A percentile compares a stretch with the other conserved stretches of the same genome.
Evolutionary conservation across 2,888 invertebrate genomes (phyloP).

Genomic region (Epinotia ramella): DNA sequence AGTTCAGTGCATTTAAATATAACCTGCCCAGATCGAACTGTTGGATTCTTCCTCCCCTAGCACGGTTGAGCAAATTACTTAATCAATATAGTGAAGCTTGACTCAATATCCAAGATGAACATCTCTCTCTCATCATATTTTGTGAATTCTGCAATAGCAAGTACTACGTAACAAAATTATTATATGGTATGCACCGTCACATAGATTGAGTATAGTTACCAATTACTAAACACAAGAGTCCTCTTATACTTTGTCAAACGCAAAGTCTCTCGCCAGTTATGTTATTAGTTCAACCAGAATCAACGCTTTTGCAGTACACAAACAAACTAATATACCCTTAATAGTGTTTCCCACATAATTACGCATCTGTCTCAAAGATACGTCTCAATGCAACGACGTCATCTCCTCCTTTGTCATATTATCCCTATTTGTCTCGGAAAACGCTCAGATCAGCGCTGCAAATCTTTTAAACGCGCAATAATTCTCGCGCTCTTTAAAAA

Average conservation of each 20-base stretch:
- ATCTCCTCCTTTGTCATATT: slow-evolving; percentile 33
- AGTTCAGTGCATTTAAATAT: slow-evolving; percentile 3
- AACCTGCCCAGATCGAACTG: background rate
- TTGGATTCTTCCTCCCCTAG: too few species aligned
- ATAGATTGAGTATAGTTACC: too few species aligned
- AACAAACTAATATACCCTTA: background rate
- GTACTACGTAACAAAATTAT: too few species aligned
- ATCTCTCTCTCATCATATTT: too few species aligned
- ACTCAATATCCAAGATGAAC: too few species aligned
- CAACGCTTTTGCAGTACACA: background rate
- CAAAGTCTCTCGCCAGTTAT: background rate
- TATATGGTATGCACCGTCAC: too few species aligned
- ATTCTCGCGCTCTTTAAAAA: slow-evolving; percentile 35
- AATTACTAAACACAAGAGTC: background rate
- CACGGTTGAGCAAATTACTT: too few species aligned
- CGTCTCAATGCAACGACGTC: slow-evolving; percentile 12
- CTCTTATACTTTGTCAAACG: background rate
- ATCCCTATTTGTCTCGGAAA: slow-evolving; percentile 38
- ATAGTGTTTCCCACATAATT: background rate
- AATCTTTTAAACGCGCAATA: slow-evolving; percentile 40
- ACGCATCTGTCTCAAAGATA: background rate
- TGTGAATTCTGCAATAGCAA: too few species aligned
- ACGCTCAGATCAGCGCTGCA: slow-evolving; percentile 21
- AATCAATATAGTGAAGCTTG: too few species aligned
- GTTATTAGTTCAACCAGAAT: background rate